Conservation (phyloP, 1,140 invertebrate species). For the Periplaneta americana region DNA sequence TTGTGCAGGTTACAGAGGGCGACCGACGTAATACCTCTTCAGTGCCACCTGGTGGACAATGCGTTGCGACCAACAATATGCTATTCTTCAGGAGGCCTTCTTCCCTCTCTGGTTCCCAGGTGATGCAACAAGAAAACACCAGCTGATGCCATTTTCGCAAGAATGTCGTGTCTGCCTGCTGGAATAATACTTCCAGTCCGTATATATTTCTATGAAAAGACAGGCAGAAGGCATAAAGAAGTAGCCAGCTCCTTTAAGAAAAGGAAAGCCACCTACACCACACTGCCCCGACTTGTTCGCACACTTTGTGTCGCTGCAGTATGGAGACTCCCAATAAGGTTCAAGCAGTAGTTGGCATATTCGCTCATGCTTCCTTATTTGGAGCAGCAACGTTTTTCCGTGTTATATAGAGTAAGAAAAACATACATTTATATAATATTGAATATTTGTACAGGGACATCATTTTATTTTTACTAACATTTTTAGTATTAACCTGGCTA, state of each 20-base stretch:
- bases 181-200: too few species aligned
- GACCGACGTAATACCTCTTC: not conserved
- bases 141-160: not conserved
- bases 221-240: not conserved
- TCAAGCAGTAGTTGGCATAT: too few species aligned
- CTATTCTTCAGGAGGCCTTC: not conserved
- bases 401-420: too few species aligned
- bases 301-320: not conserved
- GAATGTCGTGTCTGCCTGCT: not conserved
- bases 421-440: too few species aligned
- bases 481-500: too few species aligned
- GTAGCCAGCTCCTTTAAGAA: not conserved
- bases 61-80: not conserved
- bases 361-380: too few species aligned
- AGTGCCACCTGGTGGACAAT: not conserved
- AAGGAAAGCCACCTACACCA: not conserved
- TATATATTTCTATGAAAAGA: not conserved
- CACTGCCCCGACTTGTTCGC: not conserved
- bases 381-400: too few species aligned
- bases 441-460: too few species aligned
- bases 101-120: not conserved
- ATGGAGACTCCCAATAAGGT: too few species aligned
- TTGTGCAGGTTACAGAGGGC: too few species aligned
- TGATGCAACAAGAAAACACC: not conserved
- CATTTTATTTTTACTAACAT: too few species aligned